Evolutionary conservation across 2,888 invertebrate species (phyloP).

Genomic region (Oscheius onirici): DNA sequence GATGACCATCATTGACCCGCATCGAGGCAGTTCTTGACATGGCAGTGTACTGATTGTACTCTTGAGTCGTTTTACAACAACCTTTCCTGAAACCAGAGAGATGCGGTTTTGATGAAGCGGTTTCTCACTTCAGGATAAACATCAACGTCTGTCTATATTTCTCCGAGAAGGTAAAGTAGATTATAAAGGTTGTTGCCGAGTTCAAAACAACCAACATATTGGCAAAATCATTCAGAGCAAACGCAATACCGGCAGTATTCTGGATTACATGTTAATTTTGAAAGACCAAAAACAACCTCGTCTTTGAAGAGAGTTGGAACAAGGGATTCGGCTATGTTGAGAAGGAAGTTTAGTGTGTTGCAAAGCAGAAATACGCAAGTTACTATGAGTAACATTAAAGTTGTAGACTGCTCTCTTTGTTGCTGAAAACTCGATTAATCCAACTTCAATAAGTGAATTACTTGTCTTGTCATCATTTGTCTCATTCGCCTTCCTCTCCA

Average conservation of each 20-base stretch:
- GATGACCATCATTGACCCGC: slow-evolving; percentile 42
- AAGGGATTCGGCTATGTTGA: slow-evolving; percentile 66
- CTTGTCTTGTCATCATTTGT: slow-evolving; percentile 64
- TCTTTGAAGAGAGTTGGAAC: slow-evolving; percentile 55
- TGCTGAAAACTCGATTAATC: slow-evolving; percentile 48
- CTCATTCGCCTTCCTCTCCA: slow-evolving; percentile 58
- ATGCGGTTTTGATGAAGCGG: neutral
- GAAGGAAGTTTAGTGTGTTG: slow-evolving; percentile 67
- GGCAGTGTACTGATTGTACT: slow-evolving; percentile 53
- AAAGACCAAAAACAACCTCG: slow-evolving; percentile 35
- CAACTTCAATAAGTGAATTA: slow-evolving; percentile 15
- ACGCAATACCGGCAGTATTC: slow-evolving; percentile 59
- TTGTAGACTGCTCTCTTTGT: slow-evolving; percentile 67
- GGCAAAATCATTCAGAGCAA: slow-evolving; percentile 65
- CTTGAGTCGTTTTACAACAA: slow-evolving; percentile 52
- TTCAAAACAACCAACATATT: slow-evolving; percentile 67
- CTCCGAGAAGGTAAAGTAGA: slow-evolving; percentile 66
- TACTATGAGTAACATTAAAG: slow-evolving; percentile 69
- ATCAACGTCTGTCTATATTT: slow-evolving; percentile 64
- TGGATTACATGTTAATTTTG: slow-evolving; percentile 23
- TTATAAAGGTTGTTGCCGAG: slow-evolving; percentile 67
- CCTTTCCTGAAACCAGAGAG: slow-evolving; percentile 47
- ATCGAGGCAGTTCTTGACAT: slow-evolving; percentile 61
- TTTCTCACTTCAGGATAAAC: slow-evolving; percentile 55
- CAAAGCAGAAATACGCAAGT: slow-evolving; percentile 66